Percentiles rank a stretch among this genome's conserved stretches.
Evolutionary conservation across 2,888 invertebrate genomes (phyloP).

Genomic region (Ernsta delagoae): DNA sequence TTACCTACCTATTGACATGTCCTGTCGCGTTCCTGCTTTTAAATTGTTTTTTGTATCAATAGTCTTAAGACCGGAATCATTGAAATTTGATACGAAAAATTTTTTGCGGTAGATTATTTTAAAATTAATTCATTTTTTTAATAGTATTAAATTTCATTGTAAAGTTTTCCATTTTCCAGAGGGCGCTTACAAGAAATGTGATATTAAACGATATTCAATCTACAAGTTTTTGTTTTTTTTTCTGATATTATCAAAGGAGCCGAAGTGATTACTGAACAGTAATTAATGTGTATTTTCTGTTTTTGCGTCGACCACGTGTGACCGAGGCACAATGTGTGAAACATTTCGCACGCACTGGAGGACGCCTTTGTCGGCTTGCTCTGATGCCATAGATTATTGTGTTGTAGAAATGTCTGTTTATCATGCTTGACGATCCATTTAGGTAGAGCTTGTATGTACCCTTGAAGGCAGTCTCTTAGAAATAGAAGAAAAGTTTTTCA

Average conservation of each 20-base stretch:
- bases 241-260: conserved; percentile 32
- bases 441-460: no score
- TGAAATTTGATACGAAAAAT: no score
- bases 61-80: no score
- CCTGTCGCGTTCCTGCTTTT: no score
- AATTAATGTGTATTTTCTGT: conserved; percentile 46
- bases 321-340: conserved; percentile 62
- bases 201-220: conserved; percentile 31
- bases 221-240: conserved; percentile 18
- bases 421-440: neutral
- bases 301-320: conserved; percentile 55
- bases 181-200: conserved; percentile 2
- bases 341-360: conserved; percentile 65
- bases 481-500: no score
- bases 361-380: conserved; percentile 57
- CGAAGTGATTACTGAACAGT: conserved; percentile 36
- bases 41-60: no score
- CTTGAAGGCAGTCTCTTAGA: no score
- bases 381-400: conserved; percentile 41
- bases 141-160: no score
- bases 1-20: no score
- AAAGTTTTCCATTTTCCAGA: neutral
- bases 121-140: no score
- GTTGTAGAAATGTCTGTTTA: conserved; percentile 14
- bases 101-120: no score